Conservation (phyloP, 2,888 invertebrate species). For the Parelbella ahira region DNA sequence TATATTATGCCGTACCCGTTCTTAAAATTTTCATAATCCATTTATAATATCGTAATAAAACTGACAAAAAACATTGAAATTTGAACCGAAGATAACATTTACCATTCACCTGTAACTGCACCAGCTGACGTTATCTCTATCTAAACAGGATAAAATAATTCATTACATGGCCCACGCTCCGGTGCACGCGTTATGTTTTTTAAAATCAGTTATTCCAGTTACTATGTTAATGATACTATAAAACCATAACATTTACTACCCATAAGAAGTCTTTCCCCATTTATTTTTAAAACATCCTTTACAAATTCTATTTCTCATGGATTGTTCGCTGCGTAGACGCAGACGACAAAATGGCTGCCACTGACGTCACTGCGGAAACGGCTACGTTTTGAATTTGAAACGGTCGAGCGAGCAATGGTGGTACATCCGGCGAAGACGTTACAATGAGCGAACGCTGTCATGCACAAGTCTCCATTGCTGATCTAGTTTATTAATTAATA, state of each 20-base stretch:
- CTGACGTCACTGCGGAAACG: conserved; percentile 77
- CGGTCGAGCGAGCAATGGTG: conserved; percentile 79
- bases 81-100: conserved; percentile 12
- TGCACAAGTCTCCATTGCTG: conserved; percentile 29
- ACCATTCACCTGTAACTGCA: conserved; percentile 14
- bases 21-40: too few species aligned
- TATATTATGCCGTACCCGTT: too few species aligned
- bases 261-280: conserved; percentile 13
- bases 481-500: conserved; percentile 21
- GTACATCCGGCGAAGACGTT: conserved; percentile 80
- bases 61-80: conserved; percentile 3
- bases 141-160: conserved; percentile 21
- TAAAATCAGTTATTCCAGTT: conserved; percentile 11
- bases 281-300: conserved; percentile 42
- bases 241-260: conserved; percentile 10
- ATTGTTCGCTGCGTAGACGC: conserved; percentile 56
- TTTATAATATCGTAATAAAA: conserved; percentile 2
- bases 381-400: conserved; percentile 80
- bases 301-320: conserved; percentile 72
- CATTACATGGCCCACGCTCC: conserved; percentile 20
- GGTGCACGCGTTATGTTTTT: conserved; percentile 12
- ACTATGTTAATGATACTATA: conserved; percentile 9
- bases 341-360: conserved; percentile 49
- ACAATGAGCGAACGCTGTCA: conserved; percentile 61
- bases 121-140: conserved; percentile 17